phyloP scores from a whole-genome alignment of 2,888 invertebrate species.

The Drosophila mimetica region DNA sequence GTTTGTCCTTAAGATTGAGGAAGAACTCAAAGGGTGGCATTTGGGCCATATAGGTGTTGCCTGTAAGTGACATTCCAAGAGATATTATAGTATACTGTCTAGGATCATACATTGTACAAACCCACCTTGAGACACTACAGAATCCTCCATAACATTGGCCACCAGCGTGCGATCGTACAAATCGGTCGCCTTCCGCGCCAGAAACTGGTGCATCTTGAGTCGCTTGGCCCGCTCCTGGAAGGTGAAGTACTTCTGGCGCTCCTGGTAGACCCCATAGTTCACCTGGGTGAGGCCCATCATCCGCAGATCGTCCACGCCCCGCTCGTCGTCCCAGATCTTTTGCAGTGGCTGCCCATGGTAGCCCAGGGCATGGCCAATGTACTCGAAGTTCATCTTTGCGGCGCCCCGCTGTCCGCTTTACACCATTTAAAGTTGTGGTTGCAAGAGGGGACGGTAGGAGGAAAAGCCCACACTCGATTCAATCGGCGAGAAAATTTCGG shows the following conservation, averaged over 20 bases:
- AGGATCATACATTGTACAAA: not conserved
- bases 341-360: conserved; percentile 95
- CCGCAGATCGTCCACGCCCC: conserved; percentile 90
- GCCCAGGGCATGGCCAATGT: conserved; percentile 89
- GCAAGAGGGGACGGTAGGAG: not conserved
- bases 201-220: conserved; percentile 93
- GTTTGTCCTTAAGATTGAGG: conserved; percentile 87
- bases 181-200: conserved; percentile 92
- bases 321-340: conserved; percentile 94
- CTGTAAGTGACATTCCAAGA: conserved; percentile 2
- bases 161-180: conserved; percentile 88
- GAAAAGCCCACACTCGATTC: conserved; percentile 1
- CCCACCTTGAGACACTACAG: conserved; percentile 56
- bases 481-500: conserved; percentile 3
- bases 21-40: conserved; percentile 95
- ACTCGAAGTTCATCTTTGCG: conserved; percentile 76
- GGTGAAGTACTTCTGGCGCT: conserved; percentile 91
- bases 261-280: conserved; percentile 91
- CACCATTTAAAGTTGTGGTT: conserved; percentile 3
- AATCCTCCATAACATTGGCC: conserved; percentile 78
- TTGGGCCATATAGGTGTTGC: conserved; percentile 52
- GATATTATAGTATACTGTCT: no score
- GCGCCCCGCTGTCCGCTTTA: not conserved
- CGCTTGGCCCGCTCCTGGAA: conserved; percentile 94
- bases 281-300: conserved; percentile 87